Base-by-base conservation (phyloP, 1,140 invertebrate species). In the Hylaeus volcanicus region DNA sequence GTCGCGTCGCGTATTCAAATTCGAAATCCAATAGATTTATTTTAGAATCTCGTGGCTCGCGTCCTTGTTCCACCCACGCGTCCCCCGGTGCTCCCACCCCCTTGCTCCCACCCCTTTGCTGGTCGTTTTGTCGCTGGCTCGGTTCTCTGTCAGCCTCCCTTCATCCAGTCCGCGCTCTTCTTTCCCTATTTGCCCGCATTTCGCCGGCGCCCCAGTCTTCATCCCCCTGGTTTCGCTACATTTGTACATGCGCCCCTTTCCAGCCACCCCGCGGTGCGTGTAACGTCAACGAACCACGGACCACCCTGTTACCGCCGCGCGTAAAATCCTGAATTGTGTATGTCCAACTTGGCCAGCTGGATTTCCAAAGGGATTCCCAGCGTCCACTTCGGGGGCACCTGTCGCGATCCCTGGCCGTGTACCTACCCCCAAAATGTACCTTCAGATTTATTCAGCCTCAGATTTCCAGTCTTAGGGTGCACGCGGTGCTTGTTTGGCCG, bases 241-340 rank as follows among this genome's bases (percentile, higher is more conserved):
- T 72, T 71, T 72, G 63, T 60, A 69, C 43, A 58, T 63, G 70
- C 11, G 26, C 45, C 45, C 8, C 45, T 48, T 15, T n/a, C 45
- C 53, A 14, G 15, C 15, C 63, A 71, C 79, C 65, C 72, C 72
- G 75, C 53, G 43, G 76, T 79, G 79, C 82, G 82, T 87, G 82
- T 86, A 81, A 55, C 81, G 82, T 73, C 84, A 85, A 82, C 75
- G 77, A 84, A 85, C 82, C 82, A 78, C 65, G 74, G 82, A 68
- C 69, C 80, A 79, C 82, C 73, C 56, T 87, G 78, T 83, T 77
- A 83, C 80, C 65, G 82, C 75, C 65, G 69, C 83, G 84, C 80
- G 82, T 82, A 83, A 88, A 89, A 90, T 89, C 85, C 88, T 79
- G 85, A 90, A 69, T 90, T 89, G 89, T 85, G 89, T 85, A 66